Evolutionary conservation across 2,797 vertebrate genomes (phyloP).

Genomic region (Nannoperca australis): DNA sequence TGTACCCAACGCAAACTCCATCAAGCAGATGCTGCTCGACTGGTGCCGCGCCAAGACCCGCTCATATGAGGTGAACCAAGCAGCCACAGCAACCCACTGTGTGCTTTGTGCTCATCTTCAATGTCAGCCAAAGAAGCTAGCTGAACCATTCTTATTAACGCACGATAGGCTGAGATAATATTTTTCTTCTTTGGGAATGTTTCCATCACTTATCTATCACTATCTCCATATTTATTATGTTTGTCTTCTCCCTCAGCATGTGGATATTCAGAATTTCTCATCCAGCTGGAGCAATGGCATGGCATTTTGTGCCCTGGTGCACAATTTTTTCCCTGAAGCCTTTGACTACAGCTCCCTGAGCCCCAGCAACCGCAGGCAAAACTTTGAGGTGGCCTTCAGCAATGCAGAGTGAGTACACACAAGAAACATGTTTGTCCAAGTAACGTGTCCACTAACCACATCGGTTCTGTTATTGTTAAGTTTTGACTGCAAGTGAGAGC

Average conservation of each 20-base stretch:
- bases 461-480: constrained; percentile 12
- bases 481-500: constrained; percentile 21
- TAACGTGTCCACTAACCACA: constrained; percentile 28
- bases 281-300: constrained; percentile 98
- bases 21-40: constrained; percentile 99
- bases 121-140: constrained; percentile 18
- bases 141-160: constrained; percentile 11
- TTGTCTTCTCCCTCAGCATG: constrained; percentile 84
- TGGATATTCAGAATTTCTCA: constrained; percentile 98
- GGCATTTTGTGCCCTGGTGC: constrained; percentile 98
- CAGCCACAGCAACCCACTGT: neutral
- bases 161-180: neutral
- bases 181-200: constrained; percentile 24
- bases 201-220: constrained; percentile 22
- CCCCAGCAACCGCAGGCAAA: constrained; percentile 94
- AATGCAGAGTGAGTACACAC: constrained; percentile 93
- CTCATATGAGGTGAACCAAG: constrained; percentile 90
- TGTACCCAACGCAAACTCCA: constrained; percentile 96
- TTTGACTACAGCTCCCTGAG: constrained; percentile 94
- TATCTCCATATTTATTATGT: constrained; percentile 2
- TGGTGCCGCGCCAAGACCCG: constrained; percentile 98
- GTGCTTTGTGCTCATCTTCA: constrained; percentile 27
- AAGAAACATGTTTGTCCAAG: constrained; percentile 13
- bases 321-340: constrained; percentile 97
- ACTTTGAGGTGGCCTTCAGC: constrained; percentile 97